Conservation (phyloP, 2,888 invertebrate genomes). For the Rhagonycha fulva region DNA sequence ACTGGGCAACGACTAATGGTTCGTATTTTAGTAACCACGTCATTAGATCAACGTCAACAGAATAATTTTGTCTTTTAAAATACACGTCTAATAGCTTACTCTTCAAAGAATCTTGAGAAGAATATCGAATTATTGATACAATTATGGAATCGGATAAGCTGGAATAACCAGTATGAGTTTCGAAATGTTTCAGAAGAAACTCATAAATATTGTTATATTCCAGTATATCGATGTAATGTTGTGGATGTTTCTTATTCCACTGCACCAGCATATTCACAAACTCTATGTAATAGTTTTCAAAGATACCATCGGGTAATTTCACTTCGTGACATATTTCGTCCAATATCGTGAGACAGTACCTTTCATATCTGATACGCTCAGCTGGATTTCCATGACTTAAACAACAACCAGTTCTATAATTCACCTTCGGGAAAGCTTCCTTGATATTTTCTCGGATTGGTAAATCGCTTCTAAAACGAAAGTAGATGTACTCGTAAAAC, state of each 20-base stretch:
- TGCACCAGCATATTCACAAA: background rate
- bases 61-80: background rate
- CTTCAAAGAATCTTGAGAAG: background rate
- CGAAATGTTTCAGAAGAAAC: background rate
- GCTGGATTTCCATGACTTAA: background rate
- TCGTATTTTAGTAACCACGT: conserved; percentile 7
- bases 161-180: background rate
- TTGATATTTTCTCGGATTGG: background rate
- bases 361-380: background rate
- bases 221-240: background rate
- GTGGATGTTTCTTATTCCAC: conserved; percentile 11
- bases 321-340: background rate
- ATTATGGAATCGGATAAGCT: background rate
- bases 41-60: background rate
- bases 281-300: background rate
- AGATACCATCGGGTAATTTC: background rate
- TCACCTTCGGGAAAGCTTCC: background rate
- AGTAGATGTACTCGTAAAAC: background rate
- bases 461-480: background rate
- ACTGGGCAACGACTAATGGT: background rate
- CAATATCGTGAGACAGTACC: background rate
- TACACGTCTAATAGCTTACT: background rate
- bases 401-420: background rate
- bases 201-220: background rate
- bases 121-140: background rate